Base-by-base conservation (phyloP, 2,888 invertebrate species). In the Argyresthia goedartella region DNA sequence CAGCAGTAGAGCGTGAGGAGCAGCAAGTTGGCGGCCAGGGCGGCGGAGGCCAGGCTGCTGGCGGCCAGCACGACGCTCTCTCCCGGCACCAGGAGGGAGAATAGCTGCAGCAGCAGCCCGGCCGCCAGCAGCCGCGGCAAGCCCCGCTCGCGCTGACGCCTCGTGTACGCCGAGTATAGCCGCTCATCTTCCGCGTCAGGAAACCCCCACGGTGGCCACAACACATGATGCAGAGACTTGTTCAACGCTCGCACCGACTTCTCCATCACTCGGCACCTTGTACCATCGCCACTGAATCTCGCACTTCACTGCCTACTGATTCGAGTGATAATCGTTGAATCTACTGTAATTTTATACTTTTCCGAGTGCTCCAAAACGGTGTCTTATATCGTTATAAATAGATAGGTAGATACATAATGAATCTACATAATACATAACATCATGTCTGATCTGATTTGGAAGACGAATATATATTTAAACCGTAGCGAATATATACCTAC, bases 131-230 rank as follows among this genome's bases (percentile, higher is more conserved):
- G 61, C 7, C 84, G 74, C 44, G 81, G 73, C 45, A 84, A 70
- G 25, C 81, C 81, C 35, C 79, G 69, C 60, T 82, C 77, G 52
- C 77, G 71, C 60, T 82, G 85, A 34, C 75, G 68, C 57, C 71
- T 73, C 4, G 81, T 82, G 57, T 85, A 85, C 50, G 78, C 73
- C 51, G 71, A 61, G 58, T 81, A 85, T 52, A 85, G 59, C 59
- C 71, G 69, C 60, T 85, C 85, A 60, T 85, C 85, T 61, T 75
- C 73, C 53, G 67, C 56, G 52, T 76, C 75, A 52, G 64, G 59
- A 60, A 82, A 82, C 14, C 76, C 74, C 81, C 82, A 84, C 65
- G 81, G 78, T 49, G 81, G 79, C 49, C 73, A 65, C 53, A 76
- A 10, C 52, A 34, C 47, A 41, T 25, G 44, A 10, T 13, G 44